Base-by-base conservation (phyloP, 2,113 vertebrate genomes). In the Solea senegalensis region DNA sequence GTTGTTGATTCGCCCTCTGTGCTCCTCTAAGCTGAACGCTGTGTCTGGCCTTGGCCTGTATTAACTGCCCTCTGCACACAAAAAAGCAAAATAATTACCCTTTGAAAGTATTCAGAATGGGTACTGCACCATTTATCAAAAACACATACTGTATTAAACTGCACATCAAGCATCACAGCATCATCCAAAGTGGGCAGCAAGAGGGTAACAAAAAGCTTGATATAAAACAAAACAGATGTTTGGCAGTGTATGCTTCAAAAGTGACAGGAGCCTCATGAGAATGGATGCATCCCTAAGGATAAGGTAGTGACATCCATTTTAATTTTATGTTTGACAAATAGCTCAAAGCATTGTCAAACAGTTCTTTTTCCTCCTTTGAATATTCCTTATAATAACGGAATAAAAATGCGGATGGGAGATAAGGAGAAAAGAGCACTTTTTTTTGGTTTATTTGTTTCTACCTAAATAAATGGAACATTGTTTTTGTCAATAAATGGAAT, bases 401-500 rank as follows among this genome's bases (percentile, higher is more conserved):
- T 60, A 83, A 76, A 74, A 82, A 65, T 69, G 78, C 79, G 76
- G 83, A 86, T 84, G 78, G 80, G 63, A 72, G 78, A 88, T 80
- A 65, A 82, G 70, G 85, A 71, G 72, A 86, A 69, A 79, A 76
- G 41, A 69, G 67, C 40, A 62, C 52, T 69, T 63, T 67, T 67
- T 55, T 57, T 49, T 60, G 15, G 1, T 50, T 70, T 66, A 59
- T 69, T 16, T 5, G 43, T 15, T 16, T 49, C 27, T 3, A 46
- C 39, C 68, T 64, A 81, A 89, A 86, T 80, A 90, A 90, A 89
- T 89, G 79, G 76, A 68, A 26, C 58, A 56, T 62, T 80, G 62
- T 83, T 89, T 86, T 81, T 59, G 52, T 68, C 79, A 82, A 84
- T 75, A 88, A 94, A 93, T 93, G 87, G 88, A 87, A 92, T 94